These are phyloP conservation scores for Leucophenga montana DNA, from an alignment of 2,888 invertebrate genomes.

Conservation along the genomic window DNA sequence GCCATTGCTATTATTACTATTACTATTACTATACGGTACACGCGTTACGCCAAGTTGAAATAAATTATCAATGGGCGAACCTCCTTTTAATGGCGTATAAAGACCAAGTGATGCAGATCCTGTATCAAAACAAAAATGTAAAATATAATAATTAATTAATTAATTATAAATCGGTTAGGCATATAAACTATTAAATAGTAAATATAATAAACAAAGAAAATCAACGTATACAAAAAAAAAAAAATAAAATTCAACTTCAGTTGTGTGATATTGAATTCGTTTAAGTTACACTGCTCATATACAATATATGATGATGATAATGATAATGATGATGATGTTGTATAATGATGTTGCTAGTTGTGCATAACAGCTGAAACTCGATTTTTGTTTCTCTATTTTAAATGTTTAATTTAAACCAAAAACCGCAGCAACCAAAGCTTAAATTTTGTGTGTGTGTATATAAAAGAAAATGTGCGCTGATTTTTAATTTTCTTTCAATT, in stretches of 20 bases:
- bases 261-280: too few relatives aligned
- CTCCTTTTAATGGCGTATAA: slow-evolving; percentile 86
- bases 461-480: background rate
- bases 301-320: too few relatives aligned
- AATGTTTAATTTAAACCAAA: background rate
- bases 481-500: too few relatives aligned
- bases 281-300: too few relatives aligned
- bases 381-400: background rate
- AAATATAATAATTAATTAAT: background rate
- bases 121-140: slow-evolving; percentile 43
- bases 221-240: too few relatives aligned
- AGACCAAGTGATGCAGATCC: slow-evolving; percentile 82
- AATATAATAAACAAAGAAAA: slow-evolving; percentile 11
- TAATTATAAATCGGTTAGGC: background rate
- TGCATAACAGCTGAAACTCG: background rate
- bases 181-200: slow-evolving; percentile 33
- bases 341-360: background rate
- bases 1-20: slow-evolving; percentile 38
- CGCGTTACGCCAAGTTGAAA: slow-evolving; percentile 88
- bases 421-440: too few relatives aligned
- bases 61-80: slow-evolving; percentile 76
- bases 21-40: slow-evolving; percentile 66
- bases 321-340: background rate
- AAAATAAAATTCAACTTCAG: too few relatives aligned
- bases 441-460: background rate